Conservation (phyloP, 2,797 vertebrate species). For the Numenius phaeopus region DNA sequence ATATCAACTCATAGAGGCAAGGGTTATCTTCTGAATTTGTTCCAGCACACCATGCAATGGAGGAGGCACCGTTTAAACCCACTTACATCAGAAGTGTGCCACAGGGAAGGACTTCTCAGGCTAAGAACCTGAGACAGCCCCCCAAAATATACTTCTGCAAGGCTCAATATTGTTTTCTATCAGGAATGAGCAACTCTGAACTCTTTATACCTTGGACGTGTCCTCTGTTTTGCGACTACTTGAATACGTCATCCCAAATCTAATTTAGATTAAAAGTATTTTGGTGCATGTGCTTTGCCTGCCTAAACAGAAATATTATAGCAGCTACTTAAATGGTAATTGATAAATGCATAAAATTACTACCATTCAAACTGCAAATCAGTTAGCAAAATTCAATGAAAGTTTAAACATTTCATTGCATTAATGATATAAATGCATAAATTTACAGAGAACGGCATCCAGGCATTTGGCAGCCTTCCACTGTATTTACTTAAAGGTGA, state of each 20-base stretch:
- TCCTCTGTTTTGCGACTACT: background rate
- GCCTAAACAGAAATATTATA: conserved; percentile 66
- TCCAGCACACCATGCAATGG: too few species aligned
- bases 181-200: background rate
- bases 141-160: background rate
- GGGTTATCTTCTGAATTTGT: background rate
- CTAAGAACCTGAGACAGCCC: background rate
- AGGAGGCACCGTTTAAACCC: background rate
- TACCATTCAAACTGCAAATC: conserved; percentile 64
- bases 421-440: conserved; percentile 68
- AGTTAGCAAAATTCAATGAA: conserved; percentile 69
- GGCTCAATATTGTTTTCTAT: background rate
- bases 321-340: conserved; percentile 63
- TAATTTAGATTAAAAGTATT: conserved; percentile 49
- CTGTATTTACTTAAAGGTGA: conserved; percentile 72
- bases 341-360: conserved; percentile 67
- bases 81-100: background rate
- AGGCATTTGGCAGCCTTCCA: conserved; percentile 62
- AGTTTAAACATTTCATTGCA: conserved; percentile 55
- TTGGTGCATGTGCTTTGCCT: conserved; percentile 49
- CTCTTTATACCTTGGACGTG: background rate
- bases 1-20: background rate
- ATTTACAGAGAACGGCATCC: conserved; percentile 30
- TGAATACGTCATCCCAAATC: conserved; percentile 26
- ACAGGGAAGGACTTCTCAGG: background rate